Evolutionary conservation across 2,113 vertebrate genomes (phyloP).

Genomic region (Petroica traversi): DNA sequence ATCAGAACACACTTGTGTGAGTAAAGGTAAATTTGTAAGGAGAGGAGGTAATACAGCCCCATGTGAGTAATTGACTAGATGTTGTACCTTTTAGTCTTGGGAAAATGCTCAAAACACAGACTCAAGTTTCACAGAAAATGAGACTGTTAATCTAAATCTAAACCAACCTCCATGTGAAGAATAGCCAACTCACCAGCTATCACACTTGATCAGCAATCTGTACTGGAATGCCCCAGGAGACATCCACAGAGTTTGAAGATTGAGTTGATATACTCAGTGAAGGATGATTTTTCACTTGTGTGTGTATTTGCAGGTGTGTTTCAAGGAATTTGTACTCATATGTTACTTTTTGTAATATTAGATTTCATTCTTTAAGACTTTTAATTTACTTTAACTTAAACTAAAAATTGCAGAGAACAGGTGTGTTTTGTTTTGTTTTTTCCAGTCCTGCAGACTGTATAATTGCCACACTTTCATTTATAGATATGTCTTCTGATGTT

Average conservation of each 20-base stretch:
- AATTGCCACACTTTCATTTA: not conserved
- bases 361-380: not conserved
- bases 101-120: not conserved
- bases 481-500: not conserved
- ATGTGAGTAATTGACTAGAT: not conserved
- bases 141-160: not conserved
- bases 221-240: not conserved
- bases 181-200: not conserved
- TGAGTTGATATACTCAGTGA: not conserved
- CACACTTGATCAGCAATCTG: not conserved
- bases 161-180: not conserved
- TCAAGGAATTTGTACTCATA: not conserved
- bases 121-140: not conserved
- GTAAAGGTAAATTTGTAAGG: not conserved
- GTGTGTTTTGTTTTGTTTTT: not conserved
- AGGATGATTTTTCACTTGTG: not conserved
- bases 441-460: not conserved
- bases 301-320: not conserved
- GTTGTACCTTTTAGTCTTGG: not conserved
- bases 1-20: not conserved
- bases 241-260: not conserved
- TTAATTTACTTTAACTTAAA: not conserved
- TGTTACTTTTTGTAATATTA: not conserved
- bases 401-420: not conserved
- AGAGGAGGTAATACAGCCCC: not conserved